A percentile compares a stretch with the other conserved stretches of the same genome.
phyloP scores from a whole-genome alignment of 2,888 invertebrate genomes.

The Athripsodes cinereus region DNA sequence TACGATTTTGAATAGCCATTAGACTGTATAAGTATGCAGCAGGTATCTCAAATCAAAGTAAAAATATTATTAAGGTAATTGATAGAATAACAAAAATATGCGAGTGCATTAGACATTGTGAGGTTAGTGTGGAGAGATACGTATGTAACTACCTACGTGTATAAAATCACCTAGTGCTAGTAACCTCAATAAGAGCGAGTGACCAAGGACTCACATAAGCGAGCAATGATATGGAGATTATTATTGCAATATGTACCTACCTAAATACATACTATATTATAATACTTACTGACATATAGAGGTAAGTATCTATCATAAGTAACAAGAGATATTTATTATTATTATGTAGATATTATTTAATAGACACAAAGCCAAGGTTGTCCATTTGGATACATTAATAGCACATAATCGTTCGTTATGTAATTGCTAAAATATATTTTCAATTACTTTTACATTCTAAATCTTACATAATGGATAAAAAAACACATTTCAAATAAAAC shows the following conservation, averaged over 20 bases:
- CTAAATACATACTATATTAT: no score
- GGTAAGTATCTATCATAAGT: no score
- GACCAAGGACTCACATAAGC: neutral
- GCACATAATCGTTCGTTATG: neutral
- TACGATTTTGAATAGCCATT: no score
- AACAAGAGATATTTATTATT: no score
- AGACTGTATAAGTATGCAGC: no score
- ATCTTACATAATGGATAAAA: neutral
- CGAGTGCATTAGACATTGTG: no score
- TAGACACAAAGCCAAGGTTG: slow-evolving; percentile 7
- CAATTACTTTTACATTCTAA: neutral
- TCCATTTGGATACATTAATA: neutral
- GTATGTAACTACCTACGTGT: no score
- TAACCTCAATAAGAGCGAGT: slow-evolving; percentile 4
- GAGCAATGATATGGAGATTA: slow-evolving; percentile 1
- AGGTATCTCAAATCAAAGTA: no score
- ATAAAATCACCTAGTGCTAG: neutral
- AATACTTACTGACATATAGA: no score
- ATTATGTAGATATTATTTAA: neutral
- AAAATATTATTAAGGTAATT: no score
- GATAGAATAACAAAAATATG: no score
- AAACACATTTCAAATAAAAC: neutral
- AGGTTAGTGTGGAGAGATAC: no score
- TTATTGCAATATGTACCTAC: neutral
- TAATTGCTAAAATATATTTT: slow-evolving; percentile 3